Evolutionary conservation across 2,888 invertebrate species (phyloP), one percentile per base, ranked within the genome.

Genomic region (Scaeva pyrastri): DNA sequence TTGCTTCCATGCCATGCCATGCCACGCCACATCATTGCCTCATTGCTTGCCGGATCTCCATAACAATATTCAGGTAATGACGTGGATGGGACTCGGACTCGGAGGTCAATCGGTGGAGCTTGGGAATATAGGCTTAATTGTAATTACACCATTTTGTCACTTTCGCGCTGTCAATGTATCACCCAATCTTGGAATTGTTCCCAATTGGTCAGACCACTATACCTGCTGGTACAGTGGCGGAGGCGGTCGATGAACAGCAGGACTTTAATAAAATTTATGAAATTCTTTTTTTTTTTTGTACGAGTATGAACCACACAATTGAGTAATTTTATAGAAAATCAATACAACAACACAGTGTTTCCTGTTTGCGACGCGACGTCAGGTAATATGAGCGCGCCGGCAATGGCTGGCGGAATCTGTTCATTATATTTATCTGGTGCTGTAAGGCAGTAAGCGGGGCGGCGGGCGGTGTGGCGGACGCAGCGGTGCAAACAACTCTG

Each of bases 321-420:
- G 76, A 77, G 68, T 68, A 81, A 68, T 81, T 81, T 85, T 76
- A 81, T 80, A 73, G 73, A 76, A 81, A 85, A 81, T 85, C 81
- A 62, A 85, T 85, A 81, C 43, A 62, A 60, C 60, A 71, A 26
- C 55, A 52, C 39, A 55, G 60, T 45, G 56, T 68, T 81, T 64
- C 48, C 56, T 31, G 41, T 52, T 68, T 50, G 41, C 23, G 21
- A 23, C 21, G 23, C 14, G 14, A 36, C 39, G 19, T 64, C 19
- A 48, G 26, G 39, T 41, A 1, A 14, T 45, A 8, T 41, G n/a
- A n/a, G 23, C 45, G 45, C 14, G 26, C 0, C 6, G 31, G 31
- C 31, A 31, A 55, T 55, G 23, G 45, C 12, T 43, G 16, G 11
- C 55, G 23, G 23, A 36, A 41, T 31, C 2, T 52, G 36, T 43